A percentile compares a stretch with the other conserved stretches of the same genome.
Evolutionary conservation across 2,113 vertebrate species (phyloP).

Genomic region (Salminus brasiliensis): DNA sequence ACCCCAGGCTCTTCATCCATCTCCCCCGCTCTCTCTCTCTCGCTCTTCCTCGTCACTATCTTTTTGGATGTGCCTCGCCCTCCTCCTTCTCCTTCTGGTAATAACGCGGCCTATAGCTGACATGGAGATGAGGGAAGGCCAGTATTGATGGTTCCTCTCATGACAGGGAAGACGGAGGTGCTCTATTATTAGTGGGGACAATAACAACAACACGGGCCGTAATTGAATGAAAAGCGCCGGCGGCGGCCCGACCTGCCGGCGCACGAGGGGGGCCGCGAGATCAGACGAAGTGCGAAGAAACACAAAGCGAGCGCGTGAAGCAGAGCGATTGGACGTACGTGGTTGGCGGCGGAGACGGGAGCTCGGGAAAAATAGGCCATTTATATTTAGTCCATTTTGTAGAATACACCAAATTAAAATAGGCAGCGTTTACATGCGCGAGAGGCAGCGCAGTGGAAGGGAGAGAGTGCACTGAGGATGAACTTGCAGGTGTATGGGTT

Average conservation of each 20-base stretch:
- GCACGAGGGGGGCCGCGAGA: constrained; percentile 30
- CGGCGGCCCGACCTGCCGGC: constrained; percentile 25
- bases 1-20: too few relatives aligned
- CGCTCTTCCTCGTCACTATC: constrained; percentile 46
- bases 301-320: background rate
- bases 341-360: background rate
- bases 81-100: constrained; percentile 32
- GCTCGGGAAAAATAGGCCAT: constrained; percentile 25
- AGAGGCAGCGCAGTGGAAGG: background rate
- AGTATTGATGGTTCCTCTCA: constrained; percentile 60
- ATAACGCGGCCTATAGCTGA: constrained; percentile 51
- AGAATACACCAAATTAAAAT: constrained; percentile 19
- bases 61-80: constrained; percentile 31
- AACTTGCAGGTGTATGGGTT: background rate
- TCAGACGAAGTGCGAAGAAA: constrained; percentile 34
- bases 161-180: constrained; percentile 62
- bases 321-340: constrained; percentile 13
- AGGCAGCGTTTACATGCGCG: background rate
- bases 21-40: constrained; percentile 70
- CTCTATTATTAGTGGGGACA: constrained; percentile 70
- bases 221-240: constrained; percentile 67
- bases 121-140: background rate
- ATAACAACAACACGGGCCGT: constrained; percentile 64
- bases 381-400: constrained; percentile 38
- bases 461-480: background rate